A percentile compares a stretch with the other conserved stretches of the same genome.
These are phyloP conservation scores for Panthera leo DNA, from an alignment of 2,113 vertebrate species.

Conservation along the genomic window DNA sequence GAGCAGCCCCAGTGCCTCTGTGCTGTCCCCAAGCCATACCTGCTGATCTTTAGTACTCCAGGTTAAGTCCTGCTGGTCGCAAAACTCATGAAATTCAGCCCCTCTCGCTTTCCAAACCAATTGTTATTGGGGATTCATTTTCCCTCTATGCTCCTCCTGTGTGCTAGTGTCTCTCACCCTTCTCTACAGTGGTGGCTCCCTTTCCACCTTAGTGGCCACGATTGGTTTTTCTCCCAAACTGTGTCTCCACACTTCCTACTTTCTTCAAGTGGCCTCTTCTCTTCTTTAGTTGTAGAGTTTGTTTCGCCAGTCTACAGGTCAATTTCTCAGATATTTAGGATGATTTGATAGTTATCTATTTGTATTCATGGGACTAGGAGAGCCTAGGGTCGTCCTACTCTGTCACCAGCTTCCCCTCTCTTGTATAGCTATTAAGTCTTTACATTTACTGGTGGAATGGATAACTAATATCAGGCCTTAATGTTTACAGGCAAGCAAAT, in stretches of 20 bases:
- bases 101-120: not conserved
- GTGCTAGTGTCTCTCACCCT: not conserved
- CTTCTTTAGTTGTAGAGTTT: not conserved
- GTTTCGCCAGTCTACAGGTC: not conserved
- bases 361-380: not conserved
- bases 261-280: not conserved
- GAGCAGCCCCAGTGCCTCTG: not conserved
- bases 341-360: not conserved
- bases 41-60: not conserved
- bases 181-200: not conserved
- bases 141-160: not conserved
- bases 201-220: not conserved
- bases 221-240: not conserved
- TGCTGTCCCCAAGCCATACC: not conserved
- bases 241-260: not conserved
- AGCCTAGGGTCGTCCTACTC: not conserved
- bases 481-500: constrained; percentile 63
- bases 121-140: not conserved
- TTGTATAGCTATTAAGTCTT: constrained; percentile 69
- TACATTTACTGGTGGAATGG: constrained; percentile 65
- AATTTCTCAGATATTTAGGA: not conserved
- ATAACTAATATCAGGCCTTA: constrained; percentile 76
- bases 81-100: not conserved
- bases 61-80: not conserved
- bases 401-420: not conserved